Evolutionary conservation across 1,140 invertebrate species (phyloP), one percentile per base, ranked within the genome.

Genomic region (Cyclargus thomasi): DNA sequence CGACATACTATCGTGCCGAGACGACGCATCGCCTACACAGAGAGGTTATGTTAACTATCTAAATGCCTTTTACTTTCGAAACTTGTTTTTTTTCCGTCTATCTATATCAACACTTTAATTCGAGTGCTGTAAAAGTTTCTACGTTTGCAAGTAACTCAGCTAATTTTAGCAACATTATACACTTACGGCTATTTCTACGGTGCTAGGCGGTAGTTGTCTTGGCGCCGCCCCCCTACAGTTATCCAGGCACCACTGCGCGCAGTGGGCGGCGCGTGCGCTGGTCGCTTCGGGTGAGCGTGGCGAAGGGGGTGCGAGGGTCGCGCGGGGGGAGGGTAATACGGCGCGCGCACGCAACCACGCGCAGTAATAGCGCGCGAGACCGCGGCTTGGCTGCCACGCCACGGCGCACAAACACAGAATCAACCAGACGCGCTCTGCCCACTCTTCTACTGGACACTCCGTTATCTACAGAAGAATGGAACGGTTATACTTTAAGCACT

Each of bases 211-310:
- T 79, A 95, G 94, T 76, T 95, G 94, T 64, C 97, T 88, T 20
- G 95, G 95, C 86, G 97, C 95, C 0, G 94, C 96, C 74, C 96
- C 96, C 71, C 97, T 95, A 68, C 97, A 96, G 91, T 98, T 98
- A 76, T 98, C 97, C 22, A 98, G 91, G 81, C 97, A 98, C 95
- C 97, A 98, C 80, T 98, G 96, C 11, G 97, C 97, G 80, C 97
- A 98, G 82, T 97, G 96, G 21, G 85, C 82, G 3, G 85, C 79
- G 21, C 84, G 69, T 0, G 78, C 79, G 59, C 71, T 69, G 36
- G 64, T 64, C 18, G 67, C 63, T n/a, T 62, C 63, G 8, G 74
- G 57, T 57, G 67, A 57, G 62, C 64, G 68, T 2, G 75, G 75
- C 39, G 70, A 70, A 11, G 69, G 72, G 66, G 73, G 77, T 22